Conservation (phyloP, 2,113 vertebrate species). For the Suricata suricatta region DNA sequence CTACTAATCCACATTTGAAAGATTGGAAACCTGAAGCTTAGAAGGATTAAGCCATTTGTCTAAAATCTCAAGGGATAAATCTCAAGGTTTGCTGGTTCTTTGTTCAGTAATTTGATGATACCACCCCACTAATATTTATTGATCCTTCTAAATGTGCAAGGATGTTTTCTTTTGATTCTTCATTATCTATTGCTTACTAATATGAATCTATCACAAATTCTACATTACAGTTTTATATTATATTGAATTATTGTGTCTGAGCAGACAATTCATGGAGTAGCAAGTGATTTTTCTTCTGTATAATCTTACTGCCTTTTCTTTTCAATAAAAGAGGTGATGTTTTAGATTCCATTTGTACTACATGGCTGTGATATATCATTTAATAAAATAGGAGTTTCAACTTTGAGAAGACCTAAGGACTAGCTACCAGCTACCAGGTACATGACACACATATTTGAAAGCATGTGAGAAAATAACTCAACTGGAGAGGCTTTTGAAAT, state of each 20-base stretch:
- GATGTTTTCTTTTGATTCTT: neutral
- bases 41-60: neutral
- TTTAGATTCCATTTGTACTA: neutral
- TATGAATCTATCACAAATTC: neutral
- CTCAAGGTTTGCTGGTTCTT: neutral
- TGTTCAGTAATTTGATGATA: neutral
- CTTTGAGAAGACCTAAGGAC: neutral
- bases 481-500: neutral
- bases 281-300: neutral
- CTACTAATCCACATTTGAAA: neutral
- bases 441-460: neutral
- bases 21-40: neutral
- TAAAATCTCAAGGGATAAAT: conserved; percentile 10
- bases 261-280: neutral
- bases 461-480: neutral
- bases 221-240: neutral
- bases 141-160: neutral
- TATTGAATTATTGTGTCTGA: neutral
- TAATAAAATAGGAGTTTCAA: neutral
- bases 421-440: neutral
- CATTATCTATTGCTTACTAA: neutral
- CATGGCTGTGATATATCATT: neutral
- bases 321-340: neutral
- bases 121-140: neutral
- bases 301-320: neutral